Base-by-base conservation (phyloP, 23 tunicate species). In the Halocynthia roretzi region DNA sequence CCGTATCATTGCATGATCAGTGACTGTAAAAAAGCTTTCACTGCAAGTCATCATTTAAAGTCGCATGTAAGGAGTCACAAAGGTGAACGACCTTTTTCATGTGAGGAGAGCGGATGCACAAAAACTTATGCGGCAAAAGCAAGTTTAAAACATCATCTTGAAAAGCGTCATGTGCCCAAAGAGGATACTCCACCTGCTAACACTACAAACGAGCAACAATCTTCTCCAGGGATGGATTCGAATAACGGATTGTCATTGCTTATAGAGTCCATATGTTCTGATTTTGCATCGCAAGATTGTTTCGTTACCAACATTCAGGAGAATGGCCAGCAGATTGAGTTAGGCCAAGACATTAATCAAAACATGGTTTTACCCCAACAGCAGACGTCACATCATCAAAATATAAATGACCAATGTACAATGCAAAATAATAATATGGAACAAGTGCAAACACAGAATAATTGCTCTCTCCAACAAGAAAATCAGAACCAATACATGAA, bases 1-100 rank as follows among this genome's bases (percentile, higher is more conserved):
- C 98, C 98, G 4, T 92, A 75, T 77, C 90, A 86, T 82, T 92
- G 82, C 54, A 51, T 7, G 0, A 62, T 62, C 7, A 8, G 72
- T 53, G 90, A 91, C 15, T 91, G 97, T 58, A 81, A 40, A 15
- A 91, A 91, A 53, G 83, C 90, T 10, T 91, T 91, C 54, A 81
- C 97, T 7, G 97, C 88, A 56, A 91, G 97, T 81, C 97, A 91
- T 56, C 97, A 91, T 71, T 66, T 91, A 2, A 91, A 91, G 63
- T 91, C 90, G 0, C 97, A 91, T 63, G 77, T 85, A n/a, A 52
- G 87, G 49, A 85, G 83, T 48, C 98, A 92, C 82, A 92, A 84
- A 76, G 98, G 98, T 78, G 92, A 92, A 69, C 78, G 79, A 76
- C 98, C 98, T 50, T 92, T 57, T 53, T 82, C 67, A 8, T 92